These are phyloP conservation scores for Catharus bicknelli DNA, from an alignment of 2,113 vertebrate genomes.

Conservation along the genomic window DNA sequence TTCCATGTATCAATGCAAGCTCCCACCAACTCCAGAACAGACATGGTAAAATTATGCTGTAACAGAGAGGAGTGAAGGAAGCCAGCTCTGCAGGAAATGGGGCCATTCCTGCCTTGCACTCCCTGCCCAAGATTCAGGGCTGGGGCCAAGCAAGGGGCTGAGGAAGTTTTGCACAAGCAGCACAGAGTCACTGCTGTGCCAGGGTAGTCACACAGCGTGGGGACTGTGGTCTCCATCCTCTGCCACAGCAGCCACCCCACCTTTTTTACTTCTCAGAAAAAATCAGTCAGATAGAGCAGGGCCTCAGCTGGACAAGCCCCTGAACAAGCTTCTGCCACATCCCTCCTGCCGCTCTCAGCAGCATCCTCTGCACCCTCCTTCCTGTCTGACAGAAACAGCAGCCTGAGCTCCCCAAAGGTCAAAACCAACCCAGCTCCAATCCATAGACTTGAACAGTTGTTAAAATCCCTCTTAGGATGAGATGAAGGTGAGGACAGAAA, in stretches of 20 bases:
- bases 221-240: fast-evolving
- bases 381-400: neutral
- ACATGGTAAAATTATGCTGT: neutral
- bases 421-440: neutral
- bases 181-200: neutral
- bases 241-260: neutral
- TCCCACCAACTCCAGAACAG: neutral
- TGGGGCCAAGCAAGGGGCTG: neutral
- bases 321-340: neutral
- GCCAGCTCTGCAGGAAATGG: neutral
- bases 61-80: neutral
- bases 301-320: neutral
- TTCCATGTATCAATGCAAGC: fast-evolving
- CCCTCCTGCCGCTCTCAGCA: neutral
- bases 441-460: neutral
- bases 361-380: neutral
- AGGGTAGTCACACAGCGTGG: fast-evolving
- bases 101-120: neutral
- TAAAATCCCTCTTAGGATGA: neutral
- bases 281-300: neutral
- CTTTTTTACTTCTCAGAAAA: neutral
- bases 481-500: neutral
- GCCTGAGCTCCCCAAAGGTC: neutral
- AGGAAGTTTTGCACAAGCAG: neutral
- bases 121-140: neutral